Base-by-base conservation (phyloP, 1,140 invertebrate species). In the Euura saliciscinereae region DNA sequence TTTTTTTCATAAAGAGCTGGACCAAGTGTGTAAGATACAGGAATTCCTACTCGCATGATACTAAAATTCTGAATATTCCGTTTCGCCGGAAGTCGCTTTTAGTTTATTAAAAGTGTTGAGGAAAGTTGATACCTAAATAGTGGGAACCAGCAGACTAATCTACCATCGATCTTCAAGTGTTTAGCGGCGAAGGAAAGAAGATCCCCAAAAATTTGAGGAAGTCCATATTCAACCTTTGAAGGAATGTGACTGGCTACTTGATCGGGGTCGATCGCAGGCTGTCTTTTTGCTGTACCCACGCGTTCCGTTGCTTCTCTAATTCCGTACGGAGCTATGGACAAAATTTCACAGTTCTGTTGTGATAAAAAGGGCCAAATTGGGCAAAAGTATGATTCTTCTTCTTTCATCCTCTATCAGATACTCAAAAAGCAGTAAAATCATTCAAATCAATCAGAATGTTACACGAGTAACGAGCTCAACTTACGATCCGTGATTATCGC, bases 401-500 rank as follows among this genome's bases (percentile, higher is more conserved):
- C 28, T 28, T 28, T 28, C 28, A 28, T 28, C 28, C 0, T 28
- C 1, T 28, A 28, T 28, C 28, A 28, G 28, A 28, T 28, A 28
- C 28, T 28, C 28, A 28, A 28, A 28, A 28, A 28, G 28, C 28
- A 28, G 28, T 28, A 28, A 28, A 28, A 28, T 28, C 28, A 28
- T 71, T 71, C 51, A 68, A 78, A 75, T 73, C 71, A 68, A 46
- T 66, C 65, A 70, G 51, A 59, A 70, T 68, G 71, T 66, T 6
- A 13, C 45, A 28, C 6, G 10, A 3, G 1, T 66, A 13, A 69
- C 7, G 69, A 43, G 65, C 5, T 66, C 65, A 72, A 92, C 94
- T 92, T 90, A 98, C 97, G 97, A 88, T 99, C 97, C 66, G 97
- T 98, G 68, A 99, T 93, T 74, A 98, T 96, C 66, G 95, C 91